Base-by-base conservation (phyloP, 2,888 invertebrate species). In the Pollenia labialis region DNA sequence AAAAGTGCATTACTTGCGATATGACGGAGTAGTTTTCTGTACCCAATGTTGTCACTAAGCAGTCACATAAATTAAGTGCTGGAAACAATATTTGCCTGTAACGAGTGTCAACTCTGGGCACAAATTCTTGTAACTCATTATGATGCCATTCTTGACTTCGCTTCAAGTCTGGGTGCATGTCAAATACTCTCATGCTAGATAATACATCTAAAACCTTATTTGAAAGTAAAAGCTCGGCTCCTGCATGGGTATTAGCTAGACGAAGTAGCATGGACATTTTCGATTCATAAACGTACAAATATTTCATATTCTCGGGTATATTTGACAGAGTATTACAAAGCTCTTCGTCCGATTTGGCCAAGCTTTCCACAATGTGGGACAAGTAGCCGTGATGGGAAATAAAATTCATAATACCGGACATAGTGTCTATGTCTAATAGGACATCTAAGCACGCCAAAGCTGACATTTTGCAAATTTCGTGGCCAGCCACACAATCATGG, bases 391-490 rank as follows among this genome's bases (percentile, higher is more conserved):
- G 94, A 77, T 94, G 94, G 0, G 95, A 93, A 68, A 96, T 92
- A 88, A 95, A 95, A 88, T 95, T 92, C 84, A 96, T 94, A 94
- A 96, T 96, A 56, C 94, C 94, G 0, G 96, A 95, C 60, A 96
- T 94, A 4, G 96, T 95, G 89, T 97, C 97, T 87, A 97, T 94
- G 87, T 96, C 96, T 0, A 98, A 94, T 62, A 98, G 94, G 60
- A 96, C 95, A 91, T 97, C 97, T 79, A 98, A 94, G 88, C 97
- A 96, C 0, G 97, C 95, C 89, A 98, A 94, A 0, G 98, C 97
- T 76, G 98, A 94, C 96, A 98, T 97, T 93, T 97, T 96, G 90
- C 97, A 97, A 12, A 98, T 96, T 89, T 98, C 97, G 91, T 98
- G 97, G 0, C 97, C 97, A 1, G 97, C 96, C 11, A 97, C 96